Evolutionary conservation across 2,113 vertebrate genomes (phyloP).

Genomic region (Salvator merianae): DNA sequence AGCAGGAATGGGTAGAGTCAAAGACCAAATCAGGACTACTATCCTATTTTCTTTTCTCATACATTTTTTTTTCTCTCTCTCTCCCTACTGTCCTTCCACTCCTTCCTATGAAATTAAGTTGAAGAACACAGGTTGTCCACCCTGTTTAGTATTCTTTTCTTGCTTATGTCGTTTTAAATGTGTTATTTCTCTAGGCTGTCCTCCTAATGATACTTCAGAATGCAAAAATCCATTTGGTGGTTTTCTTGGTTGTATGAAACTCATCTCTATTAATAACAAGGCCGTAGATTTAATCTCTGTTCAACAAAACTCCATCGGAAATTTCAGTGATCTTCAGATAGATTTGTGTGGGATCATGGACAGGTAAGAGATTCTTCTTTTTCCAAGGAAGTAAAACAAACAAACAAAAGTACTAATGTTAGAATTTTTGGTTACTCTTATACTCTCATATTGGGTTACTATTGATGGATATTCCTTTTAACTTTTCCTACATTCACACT

Average conservation of each 20-base stretch:
- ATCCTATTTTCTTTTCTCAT: too few species aligned
- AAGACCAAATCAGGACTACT: too few species aligned
- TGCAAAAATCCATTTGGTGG: constrained; percentile 79
- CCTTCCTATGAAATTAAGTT: background rate
- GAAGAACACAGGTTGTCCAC: background rate
- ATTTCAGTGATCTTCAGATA: constrained; percentile 91
- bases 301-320: constrained; percentile 85
- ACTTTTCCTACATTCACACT: background rate
- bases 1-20: background rate
- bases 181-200: constrained; percentile 82
- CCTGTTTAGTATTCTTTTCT: background rate
- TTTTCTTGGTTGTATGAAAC: constrained; percentile 93
- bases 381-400: background rate
- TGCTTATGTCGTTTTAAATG: background rate
- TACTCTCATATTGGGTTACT: background rate
- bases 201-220: constrained; percentile 65
- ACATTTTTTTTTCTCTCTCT: background rate
- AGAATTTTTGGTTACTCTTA: background rate
- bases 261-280: constrained; percentile 77
- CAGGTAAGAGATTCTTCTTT: constrained; percentile 77
- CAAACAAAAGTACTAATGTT: background rate
- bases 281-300: constrained; percentile 86
- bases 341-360: constrained; percentile 94
- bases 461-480: too few species aligned
- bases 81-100: background rate